Evolutionary conservation across 2,888 invertebrate species (phyloP), one percentile per base, ranked within the genome.

Genomic region (Pasiphila rectangulata): DNA sequence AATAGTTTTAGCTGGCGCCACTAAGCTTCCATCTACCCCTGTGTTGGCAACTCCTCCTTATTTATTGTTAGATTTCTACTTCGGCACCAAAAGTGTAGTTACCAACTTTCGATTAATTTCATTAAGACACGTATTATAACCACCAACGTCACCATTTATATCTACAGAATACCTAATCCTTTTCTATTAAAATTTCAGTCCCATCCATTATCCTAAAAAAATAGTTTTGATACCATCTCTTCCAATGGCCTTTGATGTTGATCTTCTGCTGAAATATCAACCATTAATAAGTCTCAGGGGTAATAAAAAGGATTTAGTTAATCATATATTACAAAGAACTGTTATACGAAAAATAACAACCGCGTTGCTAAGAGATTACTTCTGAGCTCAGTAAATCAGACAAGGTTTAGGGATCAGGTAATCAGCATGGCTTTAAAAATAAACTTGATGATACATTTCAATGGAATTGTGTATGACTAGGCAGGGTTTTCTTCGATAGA

Each of bases 231-330:
- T 55, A 42, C 56, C 41, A 50, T 51, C 46, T 41, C 51, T 45
- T 42, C 38, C 43, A 56, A 21, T 51, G 39, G 55, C 48, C 76
- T 79, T 79, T 79, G 76, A 79, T 71, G 72, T 72, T 72, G 70
- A 77, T 72, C 66, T 59, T 42, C 57, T 60, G 75, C 63, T 78
- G 77, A 79, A 75, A 77, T 74, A 75, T 59, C 62, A 57, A 52
- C 65, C 72, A 76, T 77, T 76, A 75, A 74, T 72, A 75, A 76
- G 66, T 72, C 71, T 58, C 64, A 66, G 56, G 52, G 51, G 66
- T 60, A 67, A 75, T 79, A 78, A 79, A 75, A 71, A 72, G 72
- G 68, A 76, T 73, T 70, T 62, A 64, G 69, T 71, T 69, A 70
- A 68, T 73, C 69, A 71, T 80, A 76, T 73, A 71, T 78, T 69